Percentiles rank a stretch among this genome's conserved stretches.
Evolutionary conservation across 2,797 vertebrate species (phyloP).

Genomic region (Lithobates sylvaticus): DNA sequence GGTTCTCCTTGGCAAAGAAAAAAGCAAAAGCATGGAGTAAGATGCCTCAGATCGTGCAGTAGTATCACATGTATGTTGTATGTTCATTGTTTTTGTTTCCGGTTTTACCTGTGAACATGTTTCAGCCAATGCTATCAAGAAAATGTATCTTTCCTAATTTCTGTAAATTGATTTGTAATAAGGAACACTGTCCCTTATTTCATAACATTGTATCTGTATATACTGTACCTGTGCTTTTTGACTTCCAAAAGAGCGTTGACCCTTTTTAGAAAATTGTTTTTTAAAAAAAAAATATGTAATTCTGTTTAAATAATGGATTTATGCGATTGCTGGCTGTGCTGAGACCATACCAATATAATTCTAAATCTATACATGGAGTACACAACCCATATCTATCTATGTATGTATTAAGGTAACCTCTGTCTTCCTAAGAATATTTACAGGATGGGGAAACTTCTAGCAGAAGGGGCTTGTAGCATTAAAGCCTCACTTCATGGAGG

Average conservation of each 20-base stretch:
- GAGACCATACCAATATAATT: too few relatives aligned
- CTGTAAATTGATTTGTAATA: neutral
- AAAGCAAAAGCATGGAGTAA: constrained; percentile 95
- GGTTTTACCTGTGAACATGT: constrained; percentile 56
- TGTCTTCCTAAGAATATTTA: too few relatives aligned
- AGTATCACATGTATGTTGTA: constrained; percentile 57
- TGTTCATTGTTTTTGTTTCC: neutral
- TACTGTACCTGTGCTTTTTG: neutral
- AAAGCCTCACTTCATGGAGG: too few relatives aligned
- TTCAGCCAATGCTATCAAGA: neutral
- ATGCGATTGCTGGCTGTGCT: too few relatives aligned
- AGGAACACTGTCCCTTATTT: constrained; percentile 5
- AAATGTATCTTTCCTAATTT: neutral
- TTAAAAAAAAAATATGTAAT: too few relatives aligned
- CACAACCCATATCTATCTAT: too few relatives aligned
- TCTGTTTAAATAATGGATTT: too few relatives aligned
- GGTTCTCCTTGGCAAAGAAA: constrained; percentile 93
- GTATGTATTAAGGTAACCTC: too few relatives aligned
- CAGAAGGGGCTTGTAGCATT: too few relatives aligned
- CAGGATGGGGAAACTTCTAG: too few relatives aligned
- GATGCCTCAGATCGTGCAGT: constrained; percentile 88
- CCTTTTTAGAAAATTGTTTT: neutral
- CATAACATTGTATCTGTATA: neutral
- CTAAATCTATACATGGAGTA: too few relatives aligned
- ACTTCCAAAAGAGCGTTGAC: neutral